phyloP scores from a whole-genome alignment of 2,888 invertebrate genomes.

The Drosophila paramelanica region DNA sequence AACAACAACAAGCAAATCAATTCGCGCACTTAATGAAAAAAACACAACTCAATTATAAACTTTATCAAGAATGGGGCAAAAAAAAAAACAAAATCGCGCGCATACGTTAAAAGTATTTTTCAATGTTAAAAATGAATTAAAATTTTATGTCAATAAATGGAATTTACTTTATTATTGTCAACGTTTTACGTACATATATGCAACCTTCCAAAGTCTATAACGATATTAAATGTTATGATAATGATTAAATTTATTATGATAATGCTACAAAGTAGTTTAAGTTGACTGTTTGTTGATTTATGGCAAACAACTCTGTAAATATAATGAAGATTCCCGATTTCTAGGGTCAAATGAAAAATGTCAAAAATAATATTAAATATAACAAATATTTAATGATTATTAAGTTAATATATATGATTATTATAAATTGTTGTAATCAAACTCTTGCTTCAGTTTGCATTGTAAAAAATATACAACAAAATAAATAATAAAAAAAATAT shows the following conservation, averaged over 20 bases:
- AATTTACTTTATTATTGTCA: constrained; percentile 66
- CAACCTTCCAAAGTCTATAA: constrained; percentile 26
- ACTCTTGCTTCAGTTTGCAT: constrained; percentile 28
- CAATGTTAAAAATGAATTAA: constrained; percentile 73
- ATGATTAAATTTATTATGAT: constrained; percentile 21
- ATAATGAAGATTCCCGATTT: too few species aligned
- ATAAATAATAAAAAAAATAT: constrained; percentile 27
- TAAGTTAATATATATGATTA: background rate
- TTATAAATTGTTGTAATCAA: constrained; percentile 13
- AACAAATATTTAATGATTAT: too few species aligned
- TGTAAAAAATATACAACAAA: constrained; percentile 23
- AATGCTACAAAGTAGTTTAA: background rate
- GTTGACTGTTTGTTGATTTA: too few species aligned
- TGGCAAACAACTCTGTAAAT: too few species aligned
- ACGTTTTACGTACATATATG: constrained; percentile 37
- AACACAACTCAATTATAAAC: constrained; percentile 78
- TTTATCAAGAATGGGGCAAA: constrained; percentile 55
- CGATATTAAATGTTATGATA: constrained; percentile 17
- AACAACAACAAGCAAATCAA: constrained; percentile 63
- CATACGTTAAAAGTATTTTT: constrained; percentile 58
- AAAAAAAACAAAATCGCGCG: constrained; percentile 11
- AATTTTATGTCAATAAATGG: constrained; percentile 71
- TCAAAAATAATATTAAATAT: too few species aligned
- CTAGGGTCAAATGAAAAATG: too few species aligned
- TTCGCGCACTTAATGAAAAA: constrained; percentile 79